phyloP scores from a whole-genome alignment of 2,113 vertebrate genomes.

The Ciconia boyciana region DNA sequence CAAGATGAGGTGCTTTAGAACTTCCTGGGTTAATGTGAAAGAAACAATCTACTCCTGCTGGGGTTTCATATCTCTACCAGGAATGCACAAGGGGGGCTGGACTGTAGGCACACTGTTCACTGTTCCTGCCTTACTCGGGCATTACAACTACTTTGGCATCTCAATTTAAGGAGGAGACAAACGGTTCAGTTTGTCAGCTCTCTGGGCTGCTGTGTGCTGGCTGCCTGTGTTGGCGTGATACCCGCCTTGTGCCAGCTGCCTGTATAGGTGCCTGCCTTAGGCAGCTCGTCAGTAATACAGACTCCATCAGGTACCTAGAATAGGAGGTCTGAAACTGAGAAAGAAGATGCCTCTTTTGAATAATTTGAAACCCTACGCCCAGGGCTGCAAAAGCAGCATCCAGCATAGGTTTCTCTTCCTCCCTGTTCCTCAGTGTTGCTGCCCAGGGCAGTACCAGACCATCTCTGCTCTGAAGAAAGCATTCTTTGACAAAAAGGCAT shows the following conservation, averaged over 20 bases:
- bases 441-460: neutral
- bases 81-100: neutral
- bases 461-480: neutral
- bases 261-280: fast-evolving
- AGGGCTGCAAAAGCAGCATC: neutral
- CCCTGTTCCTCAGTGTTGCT: neutral
- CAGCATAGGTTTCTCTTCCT: neutral
- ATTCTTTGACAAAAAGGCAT: neutral
- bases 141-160: neutral
- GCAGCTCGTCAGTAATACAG: neutral
- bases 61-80: neutral
- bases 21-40: neutral
- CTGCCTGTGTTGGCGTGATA: neutral
- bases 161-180: neutral
- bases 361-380: neutral
- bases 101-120: neutral
- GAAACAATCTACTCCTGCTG: neutral
- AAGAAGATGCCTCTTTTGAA: neutral
- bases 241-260: neutral
- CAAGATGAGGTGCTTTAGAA: neutral
- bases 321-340: neutral
- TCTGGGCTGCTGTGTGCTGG: neutral
- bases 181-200: neutral
- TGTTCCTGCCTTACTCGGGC: neutral
- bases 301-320: neutral